A percentile compares a stretch with the other conserved stretches of the same genome.
These are phyloP conservation scores for Thalassaphorura encarpata DNA, from an alignment of 1,140 invertebrate species.

Conservation along the genomic window DNA sequence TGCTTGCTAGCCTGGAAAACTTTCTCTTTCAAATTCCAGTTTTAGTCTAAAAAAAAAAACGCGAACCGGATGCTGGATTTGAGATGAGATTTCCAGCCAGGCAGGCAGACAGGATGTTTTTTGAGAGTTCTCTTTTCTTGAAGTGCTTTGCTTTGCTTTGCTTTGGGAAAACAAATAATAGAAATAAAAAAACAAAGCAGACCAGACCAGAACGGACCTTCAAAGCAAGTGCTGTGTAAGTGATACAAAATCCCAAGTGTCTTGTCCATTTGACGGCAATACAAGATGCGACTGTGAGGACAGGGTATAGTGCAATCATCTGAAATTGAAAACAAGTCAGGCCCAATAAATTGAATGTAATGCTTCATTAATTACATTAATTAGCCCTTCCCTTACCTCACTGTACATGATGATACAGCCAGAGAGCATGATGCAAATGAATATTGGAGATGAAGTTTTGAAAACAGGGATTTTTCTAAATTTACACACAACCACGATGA, in stretches of 20 bases:
- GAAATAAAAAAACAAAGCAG: too few relatives aligned
- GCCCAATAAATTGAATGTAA: neutral
- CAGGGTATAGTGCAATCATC: conserved; percentile 85
- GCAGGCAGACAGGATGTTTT: conserved; percentile 21
- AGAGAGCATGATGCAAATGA: conserved; percentile 72
- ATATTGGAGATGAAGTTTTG: conserved; percentile 80
- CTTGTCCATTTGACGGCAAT: conserved; percentile 82
- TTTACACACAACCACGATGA: conserved; percentile 66
- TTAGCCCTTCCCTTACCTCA: conserved; percentile 50
- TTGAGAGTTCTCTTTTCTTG: neutral
- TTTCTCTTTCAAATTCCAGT: too few relatives aligned
- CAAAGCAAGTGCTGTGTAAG: conserved; percentile 80
- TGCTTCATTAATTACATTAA: neutral
- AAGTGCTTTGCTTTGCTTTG: too few relatives aligned
- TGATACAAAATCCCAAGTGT: conserved; percentile 81
- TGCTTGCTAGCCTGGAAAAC: too few relatives aligned
- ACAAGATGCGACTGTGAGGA: conserved; percentile 65
- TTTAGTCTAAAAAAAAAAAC: too few relatives aligned
- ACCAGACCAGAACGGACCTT: too few relatives aligned
- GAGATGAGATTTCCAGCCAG: too few relatives aligned
- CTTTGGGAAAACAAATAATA: too few relatives aligned
- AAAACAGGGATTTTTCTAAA: conserved; percentile 75
- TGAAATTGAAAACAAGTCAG: conserved; percentile 38
- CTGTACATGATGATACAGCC: conserved; percentile 83
- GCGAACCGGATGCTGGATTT: too few relatives aligned